Base-by-base conservation (phyloP, 1,140 invertebrate genomes). In the Aphaenogaster floridana region DNA sequence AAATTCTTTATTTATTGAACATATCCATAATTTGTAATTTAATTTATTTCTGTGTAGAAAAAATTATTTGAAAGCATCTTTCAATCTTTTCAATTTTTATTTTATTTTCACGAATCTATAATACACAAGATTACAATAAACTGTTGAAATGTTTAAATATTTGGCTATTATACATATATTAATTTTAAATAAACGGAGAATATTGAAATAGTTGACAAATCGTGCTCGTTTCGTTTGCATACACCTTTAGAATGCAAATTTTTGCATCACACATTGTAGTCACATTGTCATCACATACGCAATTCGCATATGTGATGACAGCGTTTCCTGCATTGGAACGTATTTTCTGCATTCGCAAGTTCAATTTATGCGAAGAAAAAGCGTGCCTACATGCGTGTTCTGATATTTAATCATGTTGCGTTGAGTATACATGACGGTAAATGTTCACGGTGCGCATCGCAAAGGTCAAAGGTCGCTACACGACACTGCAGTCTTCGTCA, bases 361-460 rank as follows among this genome's bases (percentile, higher is more conserved):
- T 45, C n/a, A 69, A 28, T 78, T n/a, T 3, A 69, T 52, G 42
- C 7, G 13, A 2, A 39, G 21, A 57, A 71, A 79, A 83, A 45
- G 11, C 11, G 3, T 8, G 21, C 4, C 9, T 48, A 11, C 8
- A 45, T 17, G 77, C 45, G 52, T 69, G 42, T 74, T 74, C 36
- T 15, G 69, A 83, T 72, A 59, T 83, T 81, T 59, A 83, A 83
- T 84, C 39, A 15, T 28, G 28, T 57, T 81, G 78, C 78, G 13
- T 59, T 61, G 0, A 13, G 11, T 74, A 83, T 21, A 48, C 42
- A 61, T 11, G 7, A 61, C 0, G 17, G 54, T 61, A 76, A 63
- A 76, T 76, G n/a, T 48, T 34, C 42, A 83, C 13, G 15, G n/a
- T n/a, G 39, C n/a, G 42, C 68, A 74, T 50, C 5, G 42, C 17